phyloP scores from a whole-genome alignment of 1,140 invertebrate species.

The Drosophila subobscura region DNA sequence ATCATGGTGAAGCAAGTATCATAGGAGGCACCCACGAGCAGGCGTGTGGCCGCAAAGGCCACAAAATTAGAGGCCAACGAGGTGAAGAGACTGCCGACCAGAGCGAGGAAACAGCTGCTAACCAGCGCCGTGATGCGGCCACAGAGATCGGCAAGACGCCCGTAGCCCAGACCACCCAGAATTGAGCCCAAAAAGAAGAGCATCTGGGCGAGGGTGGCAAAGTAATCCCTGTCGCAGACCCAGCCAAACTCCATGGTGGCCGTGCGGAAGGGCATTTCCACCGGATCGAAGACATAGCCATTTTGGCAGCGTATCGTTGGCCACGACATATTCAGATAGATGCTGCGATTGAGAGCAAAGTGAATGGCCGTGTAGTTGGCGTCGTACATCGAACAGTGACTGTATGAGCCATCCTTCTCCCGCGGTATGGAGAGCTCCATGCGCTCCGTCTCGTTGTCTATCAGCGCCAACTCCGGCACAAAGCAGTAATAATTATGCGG shows the following conservation, averaged over 20 bases:
- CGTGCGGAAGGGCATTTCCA: slow-evolving; percentile 88
- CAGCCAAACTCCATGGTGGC: slow-evolving; percentile 91
- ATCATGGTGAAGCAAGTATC: slow-evolving; percentile 96
- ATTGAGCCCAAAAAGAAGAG: slow-evolving; percentile 93
- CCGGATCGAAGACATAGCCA: slow-evolving; percentile 89
- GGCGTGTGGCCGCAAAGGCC: slow-evolving; percentile 89
- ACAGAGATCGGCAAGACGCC: slow-evolving; percentile 91
- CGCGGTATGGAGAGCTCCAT: slow-evolving; percentile 86
- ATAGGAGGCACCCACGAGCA: slow-evolving; percentile 92
- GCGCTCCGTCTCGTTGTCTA: slow-evolving; percentile 27
- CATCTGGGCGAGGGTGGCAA: slow-evolving; percentile 89
- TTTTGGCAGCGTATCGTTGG: slow-evolving; percentile 85
- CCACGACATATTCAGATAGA: slow-evolving; percentile 85
- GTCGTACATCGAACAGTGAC: slow-evolving; percentile 88
- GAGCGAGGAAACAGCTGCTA: slow-evolving; percentile 90
- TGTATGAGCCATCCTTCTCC: slow-evolving; percentile 84
- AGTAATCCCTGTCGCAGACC: slow-evolving; percentile 90
- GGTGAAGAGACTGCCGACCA: slow-evolving; percentile 89
- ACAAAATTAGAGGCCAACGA: slow-evolving; percentile 87
- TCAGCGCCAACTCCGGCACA: slow-evolving; percentile 86
- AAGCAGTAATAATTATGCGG: slow-evolving; percentile 91
- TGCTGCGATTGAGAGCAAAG: slow-evolving; percentile 83
- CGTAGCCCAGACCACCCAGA: slow-evolving; percentile 91
- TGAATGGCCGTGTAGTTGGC: slow-evolving; percentile 87
- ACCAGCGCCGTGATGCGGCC: slow-evolving; percentile 92